These are phyloP conservation scores for Telenomus remus DNA, from an alignment of 1,140 invertebrate species.

Conservation along the genomic window DNA sequence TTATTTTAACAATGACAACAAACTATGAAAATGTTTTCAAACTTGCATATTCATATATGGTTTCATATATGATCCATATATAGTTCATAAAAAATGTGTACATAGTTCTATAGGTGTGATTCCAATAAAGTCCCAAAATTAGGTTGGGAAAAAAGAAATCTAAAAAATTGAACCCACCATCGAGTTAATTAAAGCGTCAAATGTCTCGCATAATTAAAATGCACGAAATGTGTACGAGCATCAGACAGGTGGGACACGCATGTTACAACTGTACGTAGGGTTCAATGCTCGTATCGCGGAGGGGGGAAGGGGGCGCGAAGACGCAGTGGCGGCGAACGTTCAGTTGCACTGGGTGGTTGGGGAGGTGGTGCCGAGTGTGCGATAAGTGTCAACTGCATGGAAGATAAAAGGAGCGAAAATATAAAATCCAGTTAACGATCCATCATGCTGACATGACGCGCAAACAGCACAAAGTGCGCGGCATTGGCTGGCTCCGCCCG, in stretches of 20 bases:
- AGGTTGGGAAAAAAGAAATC: no score
- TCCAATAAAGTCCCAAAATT: no score
- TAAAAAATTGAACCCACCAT: background rate
- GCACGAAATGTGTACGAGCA: slow-evolving; percentile 55
- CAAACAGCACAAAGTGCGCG: slow-evolving; percentile 56
- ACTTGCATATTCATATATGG: no score
- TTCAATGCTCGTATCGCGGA: slow-evolving; percentile 53
- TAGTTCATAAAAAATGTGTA: no score
- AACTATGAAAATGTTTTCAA: no score
- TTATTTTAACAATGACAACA: no score
- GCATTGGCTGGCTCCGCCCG: slow-evolving; percentile 70
- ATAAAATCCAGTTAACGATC: slow-evolving; percentile 71
- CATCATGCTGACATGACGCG: slow-evolving; percentile 71
- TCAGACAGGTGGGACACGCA: slow-evolving; percentile 68
- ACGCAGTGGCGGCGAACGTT: slow-evolving; percentile 40
- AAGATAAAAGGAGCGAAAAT: slow-evolving; percentile 74
- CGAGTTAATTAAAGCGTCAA: slow-evolving; percentile 68
- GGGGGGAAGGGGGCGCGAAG: slow-evolving; percentile 42
- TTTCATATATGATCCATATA: no score
- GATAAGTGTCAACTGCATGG: slow-evolving; percentile 75
- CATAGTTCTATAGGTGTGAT: no score
- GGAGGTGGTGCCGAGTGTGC: slow-evolving; percentile 60
- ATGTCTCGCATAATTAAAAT: slow-evolving; percentile 68
- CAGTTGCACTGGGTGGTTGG: slow-evolving; percentile 37
- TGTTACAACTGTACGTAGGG: slow-evolving; percentile 42